Percentiles rank a stretch among this genome's conserved stretches.
phyloP scores from a whole-genome alignment of 2,888 invertebrate genomes.

The Hyposoter dolosus region DNA sequence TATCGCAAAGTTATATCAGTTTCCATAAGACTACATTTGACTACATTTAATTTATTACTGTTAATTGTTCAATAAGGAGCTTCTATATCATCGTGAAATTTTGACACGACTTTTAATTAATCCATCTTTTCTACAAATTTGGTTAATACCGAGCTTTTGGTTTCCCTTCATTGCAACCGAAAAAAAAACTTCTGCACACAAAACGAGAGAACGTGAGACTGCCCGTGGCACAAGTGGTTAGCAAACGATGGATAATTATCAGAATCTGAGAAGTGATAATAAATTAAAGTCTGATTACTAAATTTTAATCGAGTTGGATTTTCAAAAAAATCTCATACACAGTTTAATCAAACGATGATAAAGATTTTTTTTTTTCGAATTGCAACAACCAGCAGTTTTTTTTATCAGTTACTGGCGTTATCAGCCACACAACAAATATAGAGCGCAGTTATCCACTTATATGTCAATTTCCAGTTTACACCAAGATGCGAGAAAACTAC shows the following conservation, averaged over 20 bases:
- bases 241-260: neutral
- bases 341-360: neutral
- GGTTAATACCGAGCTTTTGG: neutral
- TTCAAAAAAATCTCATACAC: neutral
- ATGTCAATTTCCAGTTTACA: no score
- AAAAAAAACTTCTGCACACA: neutral
- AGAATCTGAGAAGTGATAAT: neutral
- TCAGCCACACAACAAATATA: neutral
- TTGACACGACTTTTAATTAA: no score
- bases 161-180: neutral
- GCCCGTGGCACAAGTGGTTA: neutral
- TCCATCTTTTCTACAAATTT: neutral
- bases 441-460: neutral
- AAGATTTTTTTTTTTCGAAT: neutral
- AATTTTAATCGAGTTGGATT: neutral
- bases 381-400: neutral
- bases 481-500: neutral
- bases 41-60: no score
- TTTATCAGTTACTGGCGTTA: neutral
- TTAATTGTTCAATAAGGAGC: no score
- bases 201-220: neutral
- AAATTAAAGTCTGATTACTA: neutral
- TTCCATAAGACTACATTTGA: no score
- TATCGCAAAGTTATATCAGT: no score
- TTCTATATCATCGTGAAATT: no score